These are phyloP conservation scores for Eilema caniola DNA, from an alignment of 2,888 invertebrate genomes.

Conservation along the genomic window DNA sequence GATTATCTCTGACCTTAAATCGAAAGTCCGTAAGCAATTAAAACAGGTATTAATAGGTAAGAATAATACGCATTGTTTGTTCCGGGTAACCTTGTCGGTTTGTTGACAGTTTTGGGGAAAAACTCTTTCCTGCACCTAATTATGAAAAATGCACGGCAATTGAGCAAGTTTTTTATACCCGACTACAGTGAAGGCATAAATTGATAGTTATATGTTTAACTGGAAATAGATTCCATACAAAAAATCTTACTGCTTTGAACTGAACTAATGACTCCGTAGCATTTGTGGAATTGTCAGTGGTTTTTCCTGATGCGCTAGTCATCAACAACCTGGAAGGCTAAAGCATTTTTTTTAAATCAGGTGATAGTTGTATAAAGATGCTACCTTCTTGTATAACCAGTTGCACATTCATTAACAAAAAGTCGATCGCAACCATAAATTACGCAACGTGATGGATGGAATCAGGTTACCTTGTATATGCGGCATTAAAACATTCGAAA, in stretches of 20 bases:
- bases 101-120: slow-evolving; percentile 21
- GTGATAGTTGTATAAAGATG: slow-evolving; percentile 24
- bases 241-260: not conserved
- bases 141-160: not conserved
- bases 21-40: slow-evolving; percentile 54
- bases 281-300: no score
- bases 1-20: slow-evolving; percentile 49
- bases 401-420: slow-evolving; percentile 45
- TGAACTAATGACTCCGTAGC: not conserved
- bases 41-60: slow-evolving; percentile 48
- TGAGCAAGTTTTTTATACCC: not conserved
- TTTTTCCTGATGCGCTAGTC: not conserved
- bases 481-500: slow-evolving; percentile 13
- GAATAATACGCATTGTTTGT: slow-evolving; percentile 37
- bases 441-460: slow-evolving; percentile 48
- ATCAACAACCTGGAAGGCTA: not conserved
- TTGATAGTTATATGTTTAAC: not conserved
- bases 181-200: not conserved
- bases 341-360: not conserved
- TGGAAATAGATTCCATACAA: not conserved
- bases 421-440: slow-evolving; percentile 37
- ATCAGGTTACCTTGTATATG: slow-evolving; percentile 35
- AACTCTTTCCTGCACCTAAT: not conserved
- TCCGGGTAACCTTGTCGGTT: slow-evolving; percentile 40
- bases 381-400: slow-evolving; percentile 19